Percentiles rank a stretch among this genome's conserved stretches.
These are phyloP conservation scores for Cuniculus paca DNA, from an alignment of 2,797 vertebrate genomes.

Conservation along the genomic window DNA sequence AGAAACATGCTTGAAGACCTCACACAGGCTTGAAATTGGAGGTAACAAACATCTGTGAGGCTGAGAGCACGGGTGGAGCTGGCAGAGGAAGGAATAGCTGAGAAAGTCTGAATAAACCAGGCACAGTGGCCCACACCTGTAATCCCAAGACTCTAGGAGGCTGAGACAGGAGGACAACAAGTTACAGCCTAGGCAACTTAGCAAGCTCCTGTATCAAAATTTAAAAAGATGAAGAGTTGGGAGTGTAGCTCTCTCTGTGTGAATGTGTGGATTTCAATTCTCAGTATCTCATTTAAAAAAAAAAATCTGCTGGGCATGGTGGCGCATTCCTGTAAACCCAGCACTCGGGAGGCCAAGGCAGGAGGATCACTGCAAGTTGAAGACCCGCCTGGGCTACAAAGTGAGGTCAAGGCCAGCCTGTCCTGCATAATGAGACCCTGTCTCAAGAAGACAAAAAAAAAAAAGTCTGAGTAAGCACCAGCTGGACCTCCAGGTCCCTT, in stretches of 20 bases:
- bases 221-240: not conserved
- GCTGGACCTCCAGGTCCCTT: not conserved
- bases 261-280: not conserved
- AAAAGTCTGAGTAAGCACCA: not conserved
- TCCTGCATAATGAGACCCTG: no score
- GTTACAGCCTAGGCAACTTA: not conserved
- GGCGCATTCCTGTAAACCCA: no score
- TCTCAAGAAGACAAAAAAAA: no score
- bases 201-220: not conserved
- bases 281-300: not conserved
- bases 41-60: not conserved
- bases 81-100: not conserved
- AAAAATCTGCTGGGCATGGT: no score
- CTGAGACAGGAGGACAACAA: not conserved
- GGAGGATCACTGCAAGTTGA: no score
- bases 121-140: not conserved
- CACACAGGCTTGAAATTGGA: not conserved
- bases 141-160: not conserved
- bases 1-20: not conserved
- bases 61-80: not conserved
- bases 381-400: no score
- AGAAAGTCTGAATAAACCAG: conserved; percentile 2
- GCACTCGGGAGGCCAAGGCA: no score
- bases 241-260: not conserved
- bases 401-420: no score